A percentile compares a stretch with the other conserved stretches of the same genome.
Conservation (phyloP, 1,140 invertebrate genomes). For the Drosophila lacertosa region DNA sequence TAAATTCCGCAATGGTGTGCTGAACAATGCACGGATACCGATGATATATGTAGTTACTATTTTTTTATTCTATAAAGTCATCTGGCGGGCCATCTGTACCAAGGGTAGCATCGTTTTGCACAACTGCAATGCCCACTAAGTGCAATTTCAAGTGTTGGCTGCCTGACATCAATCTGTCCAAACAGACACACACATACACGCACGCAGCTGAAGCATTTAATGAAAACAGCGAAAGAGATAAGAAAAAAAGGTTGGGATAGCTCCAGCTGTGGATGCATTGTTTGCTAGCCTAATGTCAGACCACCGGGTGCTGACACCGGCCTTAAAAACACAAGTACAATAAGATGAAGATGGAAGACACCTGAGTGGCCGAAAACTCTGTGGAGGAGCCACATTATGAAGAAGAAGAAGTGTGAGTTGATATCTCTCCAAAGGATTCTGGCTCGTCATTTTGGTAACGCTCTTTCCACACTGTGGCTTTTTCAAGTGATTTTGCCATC, state of each 20-base stretch:
- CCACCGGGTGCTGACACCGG: conserved; percentile 28
- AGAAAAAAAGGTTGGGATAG: neutral
- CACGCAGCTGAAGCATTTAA: neutral
- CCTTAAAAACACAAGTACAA: conserved; percentile 64
- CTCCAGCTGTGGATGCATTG: conserved; percentile 61
- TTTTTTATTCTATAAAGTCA: conserved; percentile 3
- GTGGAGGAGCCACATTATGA: too few relatives aligned
- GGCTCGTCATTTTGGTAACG: conserved; percentile 76
- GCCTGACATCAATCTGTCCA: conserved; percentile 72
- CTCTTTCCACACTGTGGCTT: conserved; percentile 33
- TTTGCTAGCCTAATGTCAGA: conserved; percentile 79
- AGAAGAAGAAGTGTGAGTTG: conserved; percentile 8
- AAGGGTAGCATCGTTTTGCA: conserved; percentile 18
- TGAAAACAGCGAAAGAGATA: neutral
- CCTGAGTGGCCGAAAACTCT: conserved; percentile 41
- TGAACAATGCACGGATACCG: too few relatives aligned
- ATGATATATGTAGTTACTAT: conserved; percentile 15
- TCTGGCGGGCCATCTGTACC: conserved; percentile 17
- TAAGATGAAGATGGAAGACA: conserved; percentile 80
- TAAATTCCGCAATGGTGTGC: too few relatives aligned
- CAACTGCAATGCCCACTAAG: conserved; percentile 43
- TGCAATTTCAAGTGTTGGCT: conserved; percentile 74
- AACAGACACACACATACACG: conserved; percentile 35
- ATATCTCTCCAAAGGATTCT: conserved; percentile 12
- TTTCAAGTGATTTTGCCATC: conserved; percentile 76